A percentile compares a stretch with the other conserved stretches of the same genome.
phyloP scores from a whole-genome alignment of 1,140 invertebrate species.

The Oryctes rhinoceros region DNA sequence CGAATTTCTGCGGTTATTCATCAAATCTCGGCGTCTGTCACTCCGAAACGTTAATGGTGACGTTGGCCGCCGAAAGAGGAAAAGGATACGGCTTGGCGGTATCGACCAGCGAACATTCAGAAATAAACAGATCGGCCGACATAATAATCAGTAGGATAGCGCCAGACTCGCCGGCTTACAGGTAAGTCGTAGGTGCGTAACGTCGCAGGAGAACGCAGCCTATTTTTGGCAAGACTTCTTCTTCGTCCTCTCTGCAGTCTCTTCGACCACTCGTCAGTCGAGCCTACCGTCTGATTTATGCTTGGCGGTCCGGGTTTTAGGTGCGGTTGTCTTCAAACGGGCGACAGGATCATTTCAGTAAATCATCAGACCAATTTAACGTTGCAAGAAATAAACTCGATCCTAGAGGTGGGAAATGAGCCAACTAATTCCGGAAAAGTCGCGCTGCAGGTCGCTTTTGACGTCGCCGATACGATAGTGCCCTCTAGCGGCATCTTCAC shows the following conservation, averaged over 20 bases:
- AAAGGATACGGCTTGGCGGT: constrained; percentile 61
- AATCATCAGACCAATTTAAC: constrained; percentile 76
- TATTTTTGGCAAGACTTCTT: not conserved
- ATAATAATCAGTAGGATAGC: constrained; percentile 72
- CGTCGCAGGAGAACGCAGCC: not conserved
- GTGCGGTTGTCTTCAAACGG: constrained; percentile 80
- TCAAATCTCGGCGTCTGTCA: constrained; percentile 68
- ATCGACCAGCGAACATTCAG: constrained; percentile 61
- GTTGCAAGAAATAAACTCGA: constrained; percentile 62
- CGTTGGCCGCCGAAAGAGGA: constrained; percentile 67
- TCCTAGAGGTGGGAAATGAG: constrained; percentile 62
- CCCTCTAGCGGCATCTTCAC: constrained; percentile 89
- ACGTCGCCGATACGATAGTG: constrained; percentile 91
- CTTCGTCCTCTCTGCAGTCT: not conserved
- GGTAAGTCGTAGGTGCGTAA: constrained; percentile 62
- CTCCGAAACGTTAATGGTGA: constrained; percentile 72
- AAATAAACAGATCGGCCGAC: constrained; percentile 55
- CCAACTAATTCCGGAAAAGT: constrained; percentile 59
- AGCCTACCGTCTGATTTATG: constrained; percentile 15
- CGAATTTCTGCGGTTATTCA: constrained; percentile 56
- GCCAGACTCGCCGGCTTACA: constrained; percentile 76
- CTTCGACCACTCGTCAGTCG: not conserved
- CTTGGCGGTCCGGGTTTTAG: constrained; percentile 52
- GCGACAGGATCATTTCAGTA: constrained; percentile 83
- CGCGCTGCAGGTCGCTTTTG: constrained; percentile 83